Evolutionary conservation across 2,797 vertebrate species (phyloP), one percentile per base, ranked within the genome.

Genomic region (Pterois miles): DNA sequence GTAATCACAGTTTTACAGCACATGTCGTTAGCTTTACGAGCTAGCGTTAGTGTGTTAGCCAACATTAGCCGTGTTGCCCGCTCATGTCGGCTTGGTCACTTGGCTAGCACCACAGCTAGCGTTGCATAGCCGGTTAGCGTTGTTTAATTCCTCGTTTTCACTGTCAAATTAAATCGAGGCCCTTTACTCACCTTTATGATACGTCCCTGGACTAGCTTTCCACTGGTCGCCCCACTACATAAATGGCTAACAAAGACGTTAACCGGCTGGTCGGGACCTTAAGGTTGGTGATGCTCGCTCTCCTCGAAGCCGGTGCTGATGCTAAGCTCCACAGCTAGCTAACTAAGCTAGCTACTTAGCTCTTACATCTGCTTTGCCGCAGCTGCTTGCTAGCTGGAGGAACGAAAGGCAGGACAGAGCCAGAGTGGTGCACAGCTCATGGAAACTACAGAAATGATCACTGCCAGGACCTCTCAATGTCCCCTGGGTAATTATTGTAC

Each of bases 241-340:
- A n/a, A 83, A 86, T 5, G 46, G 18, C 46, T 25, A 64, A 84
- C 59, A 46, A 78, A 70, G 23, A 25, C 16, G 57, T 6, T 3
- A 10, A n/a, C 1, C 2, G 22, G 14, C 36, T 10, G 65, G 33
- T 48, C 57, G 22, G 53, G 79, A 50, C 36, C 82, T 34, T 56
- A 64, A 50, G 43, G 54, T 43, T 38, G 74, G 25, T 54, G 82
- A 70, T 81, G 85, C 23, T 87, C 71, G 57, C 40, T 13, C 77
- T 82, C 40, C 78, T 84, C 68, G 18, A 8, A 86, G 86, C 90
- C 88, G 86, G 90, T 85, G 87, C 83, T 71, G 89, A 86, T 82
- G 82, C 66, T 75, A 69, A 46, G 71, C 78, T 83, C 63, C 57
- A 58, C 83, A 25, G 90, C 82, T 79, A 90, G 76, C 84, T 77